These are phyloP conservation scores for Bettongia penicillata DNA, from an alignment of 2,113 vertebrate genomes.

Conservation along the genomic window DNA sequence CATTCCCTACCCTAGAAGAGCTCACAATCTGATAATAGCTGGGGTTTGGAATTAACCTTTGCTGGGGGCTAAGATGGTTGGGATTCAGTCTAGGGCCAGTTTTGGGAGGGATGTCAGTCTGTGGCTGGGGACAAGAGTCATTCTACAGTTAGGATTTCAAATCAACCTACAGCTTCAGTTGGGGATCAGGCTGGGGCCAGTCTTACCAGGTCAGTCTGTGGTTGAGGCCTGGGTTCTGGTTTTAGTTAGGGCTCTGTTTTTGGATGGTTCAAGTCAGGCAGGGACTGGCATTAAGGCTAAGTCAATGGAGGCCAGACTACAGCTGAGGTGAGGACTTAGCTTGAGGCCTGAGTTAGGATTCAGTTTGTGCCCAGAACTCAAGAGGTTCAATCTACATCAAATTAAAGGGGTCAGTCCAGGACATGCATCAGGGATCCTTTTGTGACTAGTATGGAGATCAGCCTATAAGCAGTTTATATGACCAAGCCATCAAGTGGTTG, in stretches of 20 bases:
- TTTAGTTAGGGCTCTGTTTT: background rate
- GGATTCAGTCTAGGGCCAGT: too few relatives aligned
- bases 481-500: background rate
- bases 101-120: too few relatives aligned
- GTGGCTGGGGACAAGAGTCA: too few relatives aligned
- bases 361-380: background rate
- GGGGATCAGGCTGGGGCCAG: background rate
- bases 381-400: background rate
- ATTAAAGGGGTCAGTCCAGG: background rate
- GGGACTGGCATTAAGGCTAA: background rate
- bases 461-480: background rate
- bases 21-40: background rate
- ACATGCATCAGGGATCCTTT: background rate
- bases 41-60: background rate
- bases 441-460: background rate
- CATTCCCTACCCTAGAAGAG: too few relatives aligned
- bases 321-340: background rate
- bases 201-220: background rate
- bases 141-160: background rate
- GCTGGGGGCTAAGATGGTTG: background rate
- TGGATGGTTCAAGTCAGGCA: background rate
- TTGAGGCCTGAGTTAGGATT: background rate
- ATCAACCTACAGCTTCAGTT: background rate
- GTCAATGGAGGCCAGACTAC: background rate
- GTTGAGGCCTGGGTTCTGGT: too few relatives aligned